phyloP scores from a whole-genome alignment of 2,113 vertebrate species.

The Thinocorus orbignyianus region DNA sequence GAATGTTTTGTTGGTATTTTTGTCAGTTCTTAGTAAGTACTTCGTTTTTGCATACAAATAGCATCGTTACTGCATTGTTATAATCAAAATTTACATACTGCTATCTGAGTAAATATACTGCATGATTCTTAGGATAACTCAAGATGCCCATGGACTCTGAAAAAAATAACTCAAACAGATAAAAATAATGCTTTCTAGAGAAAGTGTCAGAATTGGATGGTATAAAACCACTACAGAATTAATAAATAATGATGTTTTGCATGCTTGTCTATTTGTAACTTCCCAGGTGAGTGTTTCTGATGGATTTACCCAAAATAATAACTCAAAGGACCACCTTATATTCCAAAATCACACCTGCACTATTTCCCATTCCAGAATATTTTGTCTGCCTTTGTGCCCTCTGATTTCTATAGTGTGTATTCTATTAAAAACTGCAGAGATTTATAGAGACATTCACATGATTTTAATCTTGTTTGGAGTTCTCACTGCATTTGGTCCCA shows the following conservation, averaged over 20 bases:
- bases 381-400: not conserved
- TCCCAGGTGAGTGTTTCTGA: not conserved
- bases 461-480: not conserved
- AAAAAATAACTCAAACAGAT: not conserved
- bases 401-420: not conserved
- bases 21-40: not conserved
- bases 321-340: not conserved
- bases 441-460: not conserved
- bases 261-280: not conserved
- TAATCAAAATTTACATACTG: not conserved
- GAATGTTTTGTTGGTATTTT: not conserved
- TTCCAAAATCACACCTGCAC: not conserved
- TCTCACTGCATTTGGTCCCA: not conserved
- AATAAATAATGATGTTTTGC: not conserved
- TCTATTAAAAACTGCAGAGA: not conserved
- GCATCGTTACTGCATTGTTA: not conserved
- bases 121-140: not conserved
- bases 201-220: not conserved
- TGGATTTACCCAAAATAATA: not conserved
- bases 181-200: not conserved
- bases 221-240: not conserved
- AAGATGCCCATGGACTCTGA: not conserved
- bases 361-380: not conserved
- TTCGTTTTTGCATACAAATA: not conserved
- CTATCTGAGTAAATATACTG: not conserved